Evolutionary conservation across 2,888 invertebrate species (phyloP).

Genomic region (Cataglyphis altisquamis): DNA sequence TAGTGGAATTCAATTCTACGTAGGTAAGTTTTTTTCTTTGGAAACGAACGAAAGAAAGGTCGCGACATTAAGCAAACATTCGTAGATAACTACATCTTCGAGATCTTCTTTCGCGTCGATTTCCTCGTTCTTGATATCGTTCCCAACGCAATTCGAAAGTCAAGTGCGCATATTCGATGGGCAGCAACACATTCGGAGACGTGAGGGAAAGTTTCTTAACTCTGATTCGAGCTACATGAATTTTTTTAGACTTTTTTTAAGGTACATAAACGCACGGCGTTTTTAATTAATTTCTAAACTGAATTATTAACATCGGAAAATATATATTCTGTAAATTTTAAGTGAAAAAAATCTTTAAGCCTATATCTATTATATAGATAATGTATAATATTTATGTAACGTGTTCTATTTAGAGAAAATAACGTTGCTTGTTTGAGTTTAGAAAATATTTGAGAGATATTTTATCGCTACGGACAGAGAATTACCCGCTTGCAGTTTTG

Average conservation of each 20-base stretch:
- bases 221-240: background rate
- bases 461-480: background rate
- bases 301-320: background rate
- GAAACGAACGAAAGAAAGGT: slow-evolving; percentile 41
- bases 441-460: slow-evolving; percentile 14
- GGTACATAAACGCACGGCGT: background rate
- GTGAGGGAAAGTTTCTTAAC: slow-evolving; percentile 1
- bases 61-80: slow-evolving; percentile 45
- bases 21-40: slow-evolving; percentile 46
- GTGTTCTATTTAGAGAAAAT: background rate
- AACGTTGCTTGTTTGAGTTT: background rate
- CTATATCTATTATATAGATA: background rate
- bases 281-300: background rate
- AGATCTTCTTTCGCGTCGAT: slow-evolving; percentile 41
- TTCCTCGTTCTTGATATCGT: slow-evolving; percentile 31
- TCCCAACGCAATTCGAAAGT: slow-evolving; percentile 17
- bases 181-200: background rate
- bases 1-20: slow-evolving; percentile 61
- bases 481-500: slow-evolving; percentile 3
- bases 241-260: background rate
- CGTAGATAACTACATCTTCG: slow-evolving; percentile 26
- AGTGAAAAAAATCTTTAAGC: background rate
- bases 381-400: background rate
- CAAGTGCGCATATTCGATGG: background rate
- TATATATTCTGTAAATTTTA: background rate